Percentiles rank a stretch among this genome's conserved stretches.
Conservation (phyloP, 2,888 invertebrate genomes). For the Octonoba sinensis region DNA sequence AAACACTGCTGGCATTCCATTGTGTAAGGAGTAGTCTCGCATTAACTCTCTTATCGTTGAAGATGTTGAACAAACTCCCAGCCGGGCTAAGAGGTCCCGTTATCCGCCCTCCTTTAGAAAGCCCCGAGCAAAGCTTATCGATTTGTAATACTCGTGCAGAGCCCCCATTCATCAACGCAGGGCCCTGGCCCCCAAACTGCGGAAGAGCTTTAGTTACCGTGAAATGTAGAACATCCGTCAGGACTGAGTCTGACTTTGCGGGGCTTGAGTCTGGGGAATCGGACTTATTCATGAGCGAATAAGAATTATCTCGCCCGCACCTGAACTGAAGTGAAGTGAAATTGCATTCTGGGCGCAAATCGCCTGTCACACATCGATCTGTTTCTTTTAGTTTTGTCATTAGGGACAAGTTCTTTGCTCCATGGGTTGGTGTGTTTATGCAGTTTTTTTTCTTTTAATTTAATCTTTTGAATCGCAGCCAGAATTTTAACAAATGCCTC, state of each 20-base stretch:
- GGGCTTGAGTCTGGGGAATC: slow-evolving; percentile 25
- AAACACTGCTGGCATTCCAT: slow-evolving; percentile 4
- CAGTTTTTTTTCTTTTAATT: too few relatives aligned
- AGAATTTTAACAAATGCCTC: too few relatives aligned
- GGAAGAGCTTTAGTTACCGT: slow-evolving; percentile 42
- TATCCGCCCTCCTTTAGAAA: slow-evolving; percentile 30
- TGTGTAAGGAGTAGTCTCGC: not conserved
- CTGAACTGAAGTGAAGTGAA: slow-evolving; percentile 18
- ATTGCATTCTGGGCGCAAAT: slow-evolving; percentile 16
- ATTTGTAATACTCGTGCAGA: slow-evolving; percentile 57
- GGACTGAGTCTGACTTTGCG: slow-evolving; percentile 19
- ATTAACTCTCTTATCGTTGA: slow-evolving; percentile 29
- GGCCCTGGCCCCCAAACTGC: slow-evolving; percentile 27
- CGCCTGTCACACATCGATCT: slow-evolving; percentile 19
- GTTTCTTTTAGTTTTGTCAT: not conserved
- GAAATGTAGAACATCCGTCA: slow-evolving; percentile 38
- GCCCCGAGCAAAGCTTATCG: slow-evolving; percentile 41
- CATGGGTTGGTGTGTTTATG: too few relatives aligned
- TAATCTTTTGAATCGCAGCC: too few relatives aligned
- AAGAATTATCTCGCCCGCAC: slow-evolving; percentile 48
- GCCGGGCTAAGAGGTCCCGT: slow-evolving; percentile 19
- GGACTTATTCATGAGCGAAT: slow-evolving; percentile 53
- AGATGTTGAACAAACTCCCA: slow-evolving; percentile 26
- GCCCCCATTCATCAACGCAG: slow-evolving; percentile 44
- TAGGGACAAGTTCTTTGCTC: too few relatives aligned